phyloP scores from a whole-genome alignment of 2,888 invertebrate species.

The Phragmatobia fuliginosa region DNA sequence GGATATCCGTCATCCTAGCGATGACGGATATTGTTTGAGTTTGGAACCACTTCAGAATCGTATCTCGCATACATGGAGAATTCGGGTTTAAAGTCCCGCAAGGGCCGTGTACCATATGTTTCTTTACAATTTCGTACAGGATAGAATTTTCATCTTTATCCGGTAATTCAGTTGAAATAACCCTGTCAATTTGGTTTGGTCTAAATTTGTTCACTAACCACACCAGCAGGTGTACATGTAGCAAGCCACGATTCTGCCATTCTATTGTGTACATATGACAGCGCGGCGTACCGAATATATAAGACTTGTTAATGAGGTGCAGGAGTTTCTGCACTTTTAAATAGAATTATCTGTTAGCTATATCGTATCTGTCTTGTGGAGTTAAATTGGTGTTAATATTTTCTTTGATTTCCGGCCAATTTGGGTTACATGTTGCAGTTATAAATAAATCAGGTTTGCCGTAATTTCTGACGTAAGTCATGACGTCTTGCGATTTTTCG shows the following conservation, averaged over 20 bases:
- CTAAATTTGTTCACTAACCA: constrained; percentile 43
- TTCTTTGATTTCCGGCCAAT: constrained; percentile 28
- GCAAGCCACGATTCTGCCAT: no score
- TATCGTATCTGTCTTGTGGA: constrained; percentile 28
- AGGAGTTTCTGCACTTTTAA: constrained; percentile 1
- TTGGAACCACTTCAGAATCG: no score
- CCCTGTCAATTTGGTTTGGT: neutral
- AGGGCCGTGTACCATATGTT: constrained; percentile 43
- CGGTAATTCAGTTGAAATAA: no score
- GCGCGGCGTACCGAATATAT: neutral
- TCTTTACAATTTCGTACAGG: constrained; percentile 39
- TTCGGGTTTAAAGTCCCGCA: constrained; percentile 36
- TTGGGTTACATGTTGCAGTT: constrained; percentile 16
- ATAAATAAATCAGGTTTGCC: constrained; percentile 39
- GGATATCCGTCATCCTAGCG: no score
- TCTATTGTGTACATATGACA: no score
- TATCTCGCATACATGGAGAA: no score
- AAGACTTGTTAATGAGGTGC: constrained; percentile 34
- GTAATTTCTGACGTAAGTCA: constrained; percentile 36
- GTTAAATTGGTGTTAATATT: constrained; percentile 25
- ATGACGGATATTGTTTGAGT: no score
- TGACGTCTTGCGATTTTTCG: constrained; percentile 35
- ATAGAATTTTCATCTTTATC: neutral
- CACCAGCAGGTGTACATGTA: constrained; percentile 29
- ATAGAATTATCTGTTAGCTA: constrained; percentile 10